These are phyloP conservation scores for Silurus meridionalis DNA, from an alignment of 2,113 vertebrate genomes.

Conservation along the genomic window DNA sequence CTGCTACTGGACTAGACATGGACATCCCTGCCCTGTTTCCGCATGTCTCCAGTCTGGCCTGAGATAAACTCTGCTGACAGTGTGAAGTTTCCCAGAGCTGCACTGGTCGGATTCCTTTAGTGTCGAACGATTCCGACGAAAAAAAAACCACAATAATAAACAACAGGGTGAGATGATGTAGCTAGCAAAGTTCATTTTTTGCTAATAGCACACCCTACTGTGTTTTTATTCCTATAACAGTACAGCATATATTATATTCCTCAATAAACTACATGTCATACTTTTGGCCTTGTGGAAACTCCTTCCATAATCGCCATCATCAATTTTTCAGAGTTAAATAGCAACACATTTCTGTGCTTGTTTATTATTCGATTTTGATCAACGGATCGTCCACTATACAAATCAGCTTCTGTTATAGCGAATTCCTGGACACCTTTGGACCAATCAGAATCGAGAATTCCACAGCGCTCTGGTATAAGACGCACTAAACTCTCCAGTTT, in stretches of 20 bases:
- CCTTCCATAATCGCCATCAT: neutral
- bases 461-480: neutral
- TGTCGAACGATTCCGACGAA: neutral
- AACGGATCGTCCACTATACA: neutral
- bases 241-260: too few species aligned
- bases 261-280: neutral
- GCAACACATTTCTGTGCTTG: neutral
- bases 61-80: slow-evolving; percentile 8
- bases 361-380: neutral
- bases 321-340: neutral
- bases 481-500: neutral
- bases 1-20: neutral
- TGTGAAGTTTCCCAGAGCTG: neutral
- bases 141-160: neutral
- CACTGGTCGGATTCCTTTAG: neutral
- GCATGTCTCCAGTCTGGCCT: neutral
- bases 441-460: neutral
- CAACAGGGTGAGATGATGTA: too few species aligned
- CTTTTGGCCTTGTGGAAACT: neutral
- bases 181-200: neutral
- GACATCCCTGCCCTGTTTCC: neutral
- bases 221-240: too few species aligned
- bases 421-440: neutral
- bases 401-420: neutral
- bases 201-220: too few species aligned